Evolutionary conservation across 2,797 vertebrate species (phyloP).

Genomic region (Oryzias sinensis): DNA sequence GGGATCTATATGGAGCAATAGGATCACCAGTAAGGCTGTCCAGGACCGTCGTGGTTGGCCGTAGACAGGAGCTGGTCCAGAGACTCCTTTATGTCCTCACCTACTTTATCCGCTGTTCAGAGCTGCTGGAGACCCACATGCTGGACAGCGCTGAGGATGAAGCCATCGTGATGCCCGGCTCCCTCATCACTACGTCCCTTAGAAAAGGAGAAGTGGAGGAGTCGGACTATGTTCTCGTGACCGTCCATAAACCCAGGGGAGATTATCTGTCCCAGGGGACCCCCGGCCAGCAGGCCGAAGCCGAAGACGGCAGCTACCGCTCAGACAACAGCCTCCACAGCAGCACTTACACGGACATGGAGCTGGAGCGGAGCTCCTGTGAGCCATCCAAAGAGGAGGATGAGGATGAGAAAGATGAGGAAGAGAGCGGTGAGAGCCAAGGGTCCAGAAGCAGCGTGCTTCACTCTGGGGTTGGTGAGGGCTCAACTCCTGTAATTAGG

Average conservation of each 20-base stretch:
- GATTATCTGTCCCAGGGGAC: constrained; percentile 81
- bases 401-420: constrained; percentile 63
- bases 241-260: constrained; percentile 90
- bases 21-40: constrained; percentile 94
- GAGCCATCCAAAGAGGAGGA: constrained; percentile 66
- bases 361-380: constrained; percentile 37
- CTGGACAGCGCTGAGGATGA: constrained; percentile 93
- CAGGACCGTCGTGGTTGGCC: constrained; percentile 91
- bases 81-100: constrained; percentile 95
- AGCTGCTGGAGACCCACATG: constrained; percentile 94
- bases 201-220: constrained; percentile 97
- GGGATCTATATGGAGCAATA: constrained; percentile 95
- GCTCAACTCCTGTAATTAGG: constrained; percentile 43
- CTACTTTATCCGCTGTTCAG: constrained; percentile 98
- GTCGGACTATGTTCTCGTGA: constrained; percentile 95
- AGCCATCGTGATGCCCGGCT: constrained; percentile 95
- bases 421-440: constrained; percentile 70
- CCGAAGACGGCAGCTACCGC: constrained; percentile 68
- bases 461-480: constrained; percentile 35
- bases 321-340: constrained; percentile 85
- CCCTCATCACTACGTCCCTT: constrained; percentile 95
- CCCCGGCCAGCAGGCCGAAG: constrained; percentile 35
- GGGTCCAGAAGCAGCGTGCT: constrained; percentile 68
- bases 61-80: constrained; percentile 93
- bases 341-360: constrained; percentile 78